Percentiles rank a stretch among this genome's conserved stretches.
phyloP scores from a whole-genome alignment of 2,797 vertebrate species.

The Clarias platycephalus region DNA sequence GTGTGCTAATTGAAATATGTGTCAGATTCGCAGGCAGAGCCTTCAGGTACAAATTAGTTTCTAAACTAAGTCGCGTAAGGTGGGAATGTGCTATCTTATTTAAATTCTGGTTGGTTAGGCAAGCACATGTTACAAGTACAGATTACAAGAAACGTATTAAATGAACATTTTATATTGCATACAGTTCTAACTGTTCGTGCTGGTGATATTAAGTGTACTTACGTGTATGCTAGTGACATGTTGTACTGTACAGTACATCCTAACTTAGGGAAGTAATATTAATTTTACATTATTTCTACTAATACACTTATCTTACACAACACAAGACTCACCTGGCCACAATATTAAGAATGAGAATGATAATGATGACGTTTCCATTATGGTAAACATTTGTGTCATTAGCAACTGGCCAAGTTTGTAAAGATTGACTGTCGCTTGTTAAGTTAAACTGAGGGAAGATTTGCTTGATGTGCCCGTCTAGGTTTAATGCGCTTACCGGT shows the following conservation, averaged over 20 bases:
- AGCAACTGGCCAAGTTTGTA: constrained; percentile 69
- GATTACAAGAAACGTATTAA: neutral
- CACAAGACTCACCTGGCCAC: neutral
- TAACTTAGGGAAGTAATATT: no score
- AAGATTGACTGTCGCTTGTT: neutral
- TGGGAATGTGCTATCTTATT: constrained; percentile 41
- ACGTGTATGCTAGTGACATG: neutral
- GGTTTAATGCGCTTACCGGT: no score
- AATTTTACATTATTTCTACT: neutral
- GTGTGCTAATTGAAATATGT: constrained; percentile 58
- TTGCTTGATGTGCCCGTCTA: no score
- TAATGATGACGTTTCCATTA: constrained; percentile 68
- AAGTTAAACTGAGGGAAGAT: no score
- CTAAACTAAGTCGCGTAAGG: constrained; percentile 50
- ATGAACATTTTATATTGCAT: neutral
- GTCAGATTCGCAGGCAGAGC: constrained; percentile 49
- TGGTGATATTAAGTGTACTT: neutral
- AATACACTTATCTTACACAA: no score
- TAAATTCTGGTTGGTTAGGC: constrained; percentile 39
- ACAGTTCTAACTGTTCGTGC: neutral
- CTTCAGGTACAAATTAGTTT: constrained; percentile 51
- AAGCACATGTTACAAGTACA: constrained; percentile 2
- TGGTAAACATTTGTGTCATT: constrained; percentile 67
- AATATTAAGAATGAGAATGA: neutral
- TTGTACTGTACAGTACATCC: neutral